Base-by-base conservation (phyloP, 1,140 invertebrate species). In the Drosophila nannoptera region DNA sequence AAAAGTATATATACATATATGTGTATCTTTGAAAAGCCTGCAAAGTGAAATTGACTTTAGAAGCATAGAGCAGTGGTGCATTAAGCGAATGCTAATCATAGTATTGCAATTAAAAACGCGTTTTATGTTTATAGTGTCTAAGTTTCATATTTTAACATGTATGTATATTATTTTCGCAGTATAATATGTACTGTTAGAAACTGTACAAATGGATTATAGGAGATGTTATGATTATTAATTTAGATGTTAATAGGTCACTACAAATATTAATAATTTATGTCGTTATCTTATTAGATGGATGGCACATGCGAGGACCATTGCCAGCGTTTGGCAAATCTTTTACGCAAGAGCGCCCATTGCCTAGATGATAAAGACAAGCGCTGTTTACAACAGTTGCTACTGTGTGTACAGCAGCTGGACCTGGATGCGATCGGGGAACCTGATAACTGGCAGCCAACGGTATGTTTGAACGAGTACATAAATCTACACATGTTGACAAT, bases 361-460 rank as follows among this genome's bases (percentile, higher is more conserved):
- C 49, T 87, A 29, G 83, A 88, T 58, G 90, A 90, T 36, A 91
- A 92, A 60, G 91, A 92, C 60, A 92, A 90, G 73, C 89, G 88
- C 32, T 92, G 92, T 59, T 87, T 92, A 76, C 91, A 92, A 73
- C 91, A 92, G 72, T 87, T 92, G 65, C 71, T 92, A 36, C 90
- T 91, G 88, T 88, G 92, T 74, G 87, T 92, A 52, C 91, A 92
- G 67, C 92, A 91, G 73, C 87, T 91, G 11, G 91, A 92, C 88
- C 83, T 92, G 59, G 78, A 92, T 62, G 69, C 77, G n/a, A 78
- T 78, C 46, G 61, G 74, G n/a, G 81, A 86, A 11, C 69, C 77
- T 70, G 87, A 87, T 12, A 54, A 73, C 53, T 50, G 68, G 68
- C 68, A 70, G 40, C 16, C 68, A 53, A 12, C 48, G 53, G 68